These are phyloP conservation scores for Troides aeacus DNA, from an alignment of 2,888 invertebrate species.

Conservation along the genomic window DNA sequence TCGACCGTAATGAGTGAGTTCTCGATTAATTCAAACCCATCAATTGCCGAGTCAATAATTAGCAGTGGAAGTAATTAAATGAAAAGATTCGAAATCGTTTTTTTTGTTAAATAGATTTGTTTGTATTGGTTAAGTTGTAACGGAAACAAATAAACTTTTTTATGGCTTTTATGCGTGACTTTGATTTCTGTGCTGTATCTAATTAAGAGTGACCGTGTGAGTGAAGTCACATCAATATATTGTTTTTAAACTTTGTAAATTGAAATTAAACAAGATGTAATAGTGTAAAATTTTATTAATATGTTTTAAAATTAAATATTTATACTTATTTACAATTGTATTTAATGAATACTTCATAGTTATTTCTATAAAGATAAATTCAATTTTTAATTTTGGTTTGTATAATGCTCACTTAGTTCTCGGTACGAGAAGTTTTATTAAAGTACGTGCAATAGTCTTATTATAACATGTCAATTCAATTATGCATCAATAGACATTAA, in stretches of 20 bases:
- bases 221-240: background rate
- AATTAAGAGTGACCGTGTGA: background rate
- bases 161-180: background rate
- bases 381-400: too few species aligned
- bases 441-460: too few species aligned
- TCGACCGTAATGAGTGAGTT: background rate
- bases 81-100: background rate
- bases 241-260: background rate
- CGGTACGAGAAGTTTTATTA: too few species aligned
- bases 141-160: too few species aligned
- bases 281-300: background rate
- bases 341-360: too few species aligned
- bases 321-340: too few species aligned
- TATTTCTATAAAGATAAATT: too few species aligned
- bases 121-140: background rate
- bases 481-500: too few species aligned
- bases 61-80: constrained; percentile 1
- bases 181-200: background rate
- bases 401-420: too few species aligned
- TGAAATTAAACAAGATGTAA: background rate
- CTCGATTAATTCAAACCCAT: constrained; percentile 7
- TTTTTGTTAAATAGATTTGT: background rate
- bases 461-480: too few species aligned
- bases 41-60: background rate
- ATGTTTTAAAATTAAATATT: too few species aligned